phyloP scores from a whole-genome alignment of 1,140 invertebrate genomes.

The Onthophagus taurus region DNA sequence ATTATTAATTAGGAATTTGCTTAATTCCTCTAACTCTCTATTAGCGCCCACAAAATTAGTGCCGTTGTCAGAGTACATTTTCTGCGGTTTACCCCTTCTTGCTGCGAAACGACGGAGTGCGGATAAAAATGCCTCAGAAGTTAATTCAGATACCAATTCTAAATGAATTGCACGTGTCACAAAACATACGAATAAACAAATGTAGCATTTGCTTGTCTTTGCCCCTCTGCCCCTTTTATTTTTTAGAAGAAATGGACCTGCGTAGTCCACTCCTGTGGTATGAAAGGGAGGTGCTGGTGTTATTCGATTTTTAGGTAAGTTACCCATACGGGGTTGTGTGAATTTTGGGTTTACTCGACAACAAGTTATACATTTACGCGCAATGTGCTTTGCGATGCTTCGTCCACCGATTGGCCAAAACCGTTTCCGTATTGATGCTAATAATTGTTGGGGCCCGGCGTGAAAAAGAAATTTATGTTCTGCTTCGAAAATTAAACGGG shows the following conservation, averaged over 20 bases:
- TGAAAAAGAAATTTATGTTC: not conserved
- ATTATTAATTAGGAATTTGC: constrained; percentile 2
- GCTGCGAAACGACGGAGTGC: constrained; percentile 32
- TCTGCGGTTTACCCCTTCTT: constrained; percentile 20
- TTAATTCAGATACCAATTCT: constrained; percentile 27
- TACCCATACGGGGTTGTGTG: not conserved
- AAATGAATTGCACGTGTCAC: constrained; percentile 31
- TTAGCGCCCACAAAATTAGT: constrained; percentile 32
- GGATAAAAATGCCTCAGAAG: constrained; percentile 30
- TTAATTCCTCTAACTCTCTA: constrained; percentile 19
- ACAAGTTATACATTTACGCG: not conserved
- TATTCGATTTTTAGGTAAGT: not conserved
- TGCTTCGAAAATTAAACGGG: not conserved
- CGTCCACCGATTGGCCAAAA: not conserved
- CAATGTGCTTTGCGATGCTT: not conserved
- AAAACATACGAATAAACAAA: constrained; percentile 24
- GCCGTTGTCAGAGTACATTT: constrained; percentile 31
- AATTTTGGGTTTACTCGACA: not conserved
- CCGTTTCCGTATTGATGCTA: not conserved
- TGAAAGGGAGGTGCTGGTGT: constrained; percentile 5
- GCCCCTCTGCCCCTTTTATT: not conserved
- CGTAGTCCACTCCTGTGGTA: constrained; percentile 12
- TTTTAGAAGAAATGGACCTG: constrained; percentile 10
- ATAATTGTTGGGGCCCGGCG: not conserved
- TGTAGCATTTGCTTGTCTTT: constrained; percentile 10